Evolutionary conservation across 2,113 vertebrate species (phyloP).

Genomic region (Aplodontia rufa): DNA sequence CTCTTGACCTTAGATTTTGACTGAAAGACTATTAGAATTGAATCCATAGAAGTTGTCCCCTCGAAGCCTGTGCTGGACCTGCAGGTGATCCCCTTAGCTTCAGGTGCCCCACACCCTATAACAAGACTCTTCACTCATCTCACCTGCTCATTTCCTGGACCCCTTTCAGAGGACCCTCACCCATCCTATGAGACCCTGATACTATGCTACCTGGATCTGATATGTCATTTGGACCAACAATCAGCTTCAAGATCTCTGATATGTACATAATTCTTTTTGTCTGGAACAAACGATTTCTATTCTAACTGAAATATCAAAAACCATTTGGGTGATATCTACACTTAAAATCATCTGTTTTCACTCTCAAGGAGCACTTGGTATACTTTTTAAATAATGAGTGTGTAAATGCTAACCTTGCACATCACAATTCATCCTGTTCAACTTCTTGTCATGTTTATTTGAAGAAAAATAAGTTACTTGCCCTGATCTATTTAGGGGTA

Average conservation of each 20-base stretch:
- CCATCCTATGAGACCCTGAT: background rate
- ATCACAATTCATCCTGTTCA: conserved; percentile 72
- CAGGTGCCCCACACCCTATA: rapidly evolving
- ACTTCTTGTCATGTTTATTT: conserved; percentile 74
- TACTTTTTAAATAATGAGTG: conserved; percentile 65
- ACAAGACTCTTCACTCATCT: background rate
- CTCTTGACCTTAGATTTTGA: background rate
- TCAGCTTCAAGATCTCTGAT: background rate
- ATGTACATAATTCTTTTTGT: background rate
- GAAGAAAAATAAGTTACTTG: conserved; percentile 76
- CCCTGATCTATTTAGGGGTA: conserved; percentile 68
- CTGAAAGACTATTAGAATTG: background rate
- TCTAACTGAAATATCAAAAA: conserved; percentile 45
- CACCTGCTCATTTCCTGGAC: background rate
- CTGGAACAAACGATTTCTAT: background rate
- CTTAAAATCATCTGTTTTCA: conserved; percentile 2
- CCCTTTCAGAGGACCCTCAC: background rate
- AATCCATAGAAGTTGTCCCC: background rate
- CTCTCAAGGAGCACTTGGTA: background rate
- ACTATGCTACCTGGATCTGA: background rate
- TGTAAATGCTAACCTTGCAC: conserved; percentile 52
- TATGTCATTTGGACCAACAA: background rate
- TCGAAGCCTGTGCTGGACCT: background rate
- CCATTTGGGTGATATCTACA: background rate
- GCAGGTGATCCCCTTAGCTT: background rate